Evolutionary conservation across 2,888 invertebrate species (phyloP), one percentile per base, ranked within the genome.

Genomic region (Schrankia costaestrigalis): DNA sequence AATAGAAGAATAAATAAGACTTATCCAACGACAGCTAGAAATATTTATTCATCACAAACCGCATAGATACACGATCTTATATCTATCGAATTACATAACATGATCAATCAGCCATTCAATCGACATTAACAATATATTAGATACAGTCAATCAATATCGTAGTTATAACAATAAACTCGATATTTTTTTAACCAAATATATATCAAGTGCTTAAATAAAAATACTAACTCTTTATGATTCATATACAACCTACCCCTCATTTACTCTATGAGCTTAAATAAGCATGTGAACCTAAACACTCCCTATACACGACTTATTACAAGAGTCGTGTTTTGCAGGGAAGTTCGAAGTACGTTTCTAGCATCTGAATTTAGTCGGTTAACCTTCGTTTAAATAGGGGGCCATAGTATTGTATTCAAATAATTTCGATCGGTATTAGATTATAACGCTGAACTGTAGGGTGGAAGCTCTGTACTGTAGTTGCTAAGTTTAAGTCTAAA

Each of bases 321-420:
- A 31, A 47, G 41, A 56, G 49, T 38, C 46, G 42, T 26, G 32
- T 35, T 39, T 28, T 42, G 40, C 42, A 46, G 47, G 18, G 32
- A 36, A 40, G 42, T 41, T 50, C 24, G 41, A 39, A 40, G 33
- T 41, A 34, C 30, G 40, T 46, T 54, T 48, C 53, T 59, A 53
- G 53, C 64, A 51, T 54, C 48, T 38, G 48, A 48, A 60, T 67
- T 65, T 52, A 51, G 65, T 65, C 65, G 73, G 66, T 62, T 71
- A 52, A 48, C 52, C 61, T 47, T 42, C 38, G 40, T 59, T 62
- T 56, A 47, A 46, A 24, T 27, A 34, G 43, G 55, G 55, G 43
- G 37, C 28, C 37, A 48, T 63, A 56, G n/a, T n/a, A n/a, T n/a
- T n/a, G n/a, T n/a, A n/a, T n/a, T n/a, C n/a, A n/a, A n/a, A n/a